These are phyloP conservation scores for Diloba caeruleocephala DNA, from an alignment of 2,888 invertebrate genomes.

Conservation along the genomic window DNA sequence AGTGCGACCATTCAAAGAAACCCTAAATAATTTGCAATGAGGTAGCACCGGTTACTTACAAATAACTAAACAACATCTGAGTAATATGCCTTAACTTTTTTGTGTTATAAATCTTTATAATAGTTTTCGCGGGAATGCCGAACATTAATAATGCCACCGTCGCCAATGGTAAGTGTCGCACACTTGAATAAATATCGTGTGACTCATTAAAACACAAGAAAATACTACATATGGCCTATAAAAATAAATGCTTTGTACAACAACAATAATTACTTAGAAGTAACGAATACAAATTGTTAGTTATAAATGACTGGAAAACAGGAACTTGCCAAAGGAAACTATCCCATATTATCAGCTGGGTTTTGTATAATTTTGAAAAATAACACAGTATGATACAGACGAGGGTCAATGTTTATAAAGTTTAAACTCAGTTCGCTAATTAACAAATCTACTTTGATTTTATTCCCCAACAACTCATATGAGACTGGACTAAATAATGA, in stretches of 20 bases:
- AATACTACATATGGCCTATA: constrained; percentile 14
- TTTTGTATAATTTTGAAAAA: constrained; percentile 18
- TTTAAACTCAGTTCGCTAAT: constrained; percentile 2
- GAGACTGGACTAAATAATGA: too few relatives aligned
- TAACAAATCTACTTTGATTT: neutral
- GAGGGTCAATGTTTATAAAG: constrained; percentile 3
- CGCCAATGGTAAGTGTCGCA: constrained; percentile 81
- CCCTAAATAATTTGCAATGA: constrained; percentile 74
- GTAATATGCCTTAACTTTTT: constrained; percentile 85
- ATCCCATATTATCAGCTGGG: constrained; percentile 11
- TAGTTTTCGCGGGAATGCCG: constrained; percentile 81
- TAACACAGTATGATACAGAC: constrained; percentile 1
- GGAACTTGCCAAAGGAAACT: constrained; percentile 17
- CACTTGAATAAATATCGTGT: constrained; percentile 68
- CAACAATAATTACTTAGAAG: constrained; percentile 6
- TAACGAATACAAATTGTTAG: constrained; percentile 2
- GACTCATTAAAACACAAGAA: constrained; percentile 59
- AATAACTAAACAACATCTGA: constrained; percentile 69
- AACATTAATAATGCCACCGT: constrained; percentile 82
- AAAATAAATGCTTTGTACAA: neutral
- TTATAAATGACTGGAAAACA: constrained; percentile 14
- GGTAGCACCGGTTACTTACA: constrained; percentile 76
- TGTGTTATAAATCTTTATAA: constrained; percentile 69
- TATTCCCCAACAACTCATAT: neutral
- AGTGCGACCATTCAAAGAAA: constrained; percentile 63